Percentiles rank a stretch among this genome's conserved stretches.
Evolutionary conservation across 1,140 invertebrate species (phyloP).

Genomic region (Leptinotarsa undecemlineata): DNA sequence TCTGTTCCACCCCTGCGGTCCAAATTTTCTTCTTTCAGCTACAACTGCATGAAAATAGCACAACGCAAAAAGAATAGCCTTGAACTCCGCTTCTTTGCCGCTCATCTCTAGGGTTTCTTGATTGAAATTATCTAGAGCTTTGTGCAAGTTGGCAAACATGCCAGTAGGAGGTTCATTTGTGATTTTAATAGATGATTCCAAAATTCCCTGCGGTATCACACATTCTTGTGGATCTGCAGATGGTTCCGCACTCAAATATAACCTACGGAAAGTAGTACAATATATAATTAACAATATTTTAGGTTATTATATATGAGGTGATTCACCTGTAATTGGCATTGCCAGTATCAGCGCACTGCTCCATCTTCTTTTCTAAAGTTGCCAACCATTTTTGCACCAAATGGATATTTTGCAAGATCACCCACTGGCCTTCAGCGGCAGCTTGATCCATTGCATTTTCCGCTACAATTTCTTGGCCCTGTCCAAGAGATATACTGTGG

Average conservation of each 20-base stretch:
- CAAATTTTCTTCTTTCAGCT: constrained; percentile 90
- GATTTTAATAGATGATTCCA: constrained; percentile 94
- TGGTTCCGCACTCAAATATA: constrained; percentile 67
- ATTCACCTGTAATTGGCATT: constrained; percentile 68
- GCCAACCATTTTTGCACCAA: constrained; percentile 88
- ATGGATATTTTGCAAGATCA: constrained; percentile 90
- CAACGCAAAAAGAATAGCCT: constrained; percentile 86
- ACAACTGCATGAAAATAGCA: constrained; percentile 97
- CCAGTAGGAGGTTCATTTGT: constrained; percentile 95
- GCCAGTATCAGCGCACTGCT: constrained; percentile 72
- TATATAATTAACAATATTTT: too few relatives aligned
- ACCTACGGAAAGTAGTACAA: constrained; percentile 52
- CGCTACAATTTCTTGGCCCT: constrained; percentile 91
- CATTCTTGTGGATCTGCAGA: constrained; percentile 56
- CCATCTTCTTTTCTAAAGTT: constrained; percentile 88
- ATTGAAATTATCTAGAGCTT: constrained; percentile 90
- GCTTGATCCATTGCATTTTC: constrained; percentile 83
- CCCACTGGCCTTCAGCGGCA: constrained; percentile 85
- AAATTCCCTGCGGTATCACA: constrained; percentile 73
- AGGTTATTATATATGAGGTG: too few relatives aligned
- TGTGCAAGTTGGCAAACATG: constrained; percentile 92
- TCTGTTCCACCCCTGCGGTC: constrained; percentile 93
- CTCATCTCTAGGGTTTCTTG: constrained; percentile 93
- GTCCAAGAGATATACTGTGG: constrained; percentile 91
- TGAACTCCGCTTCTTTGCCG: constrained; percentile 92